Conservation (phyloP, 2,797 vertebrate genomes). For the Acipenser oxyrinchus region DNA sequence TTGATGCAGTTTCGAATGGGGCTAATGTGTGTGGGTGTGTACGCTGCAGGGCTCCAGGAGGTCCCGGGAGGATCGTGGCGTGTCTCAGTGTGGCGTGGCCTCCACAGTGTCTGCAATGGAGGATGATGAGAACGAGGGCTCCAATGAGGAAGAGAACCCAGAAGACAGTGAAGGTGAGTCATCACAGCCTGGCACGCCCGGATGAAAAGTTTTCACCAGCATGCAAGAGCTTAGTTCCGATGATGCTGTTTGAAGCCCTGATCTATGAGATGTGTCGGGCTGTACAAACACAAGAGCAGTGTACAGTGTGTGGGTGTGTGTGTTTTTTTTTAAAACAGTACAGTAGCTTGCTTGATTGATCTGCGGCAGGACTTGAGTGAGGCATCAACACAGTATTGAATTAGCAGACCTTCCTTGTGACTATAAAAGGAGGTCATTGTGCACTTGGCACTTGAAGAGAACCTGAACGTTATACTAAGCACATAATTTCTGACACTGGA, state of each 20-base stretch:
- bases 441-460: constrained; percentile 28
- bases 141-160: constrained; percentile 76
- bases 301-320: too few species aligned
- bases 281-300: too few species aligned
- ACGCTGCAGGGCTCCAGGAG: constrained; percentile 69
- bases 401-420: not conserved
- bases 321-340: not conserved
- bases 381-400: too few species aligned
- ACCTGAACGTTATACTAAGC: constrained; percentile 23
- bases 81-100: constrained; percentile 80
- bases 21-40: not conserved
- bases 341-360: too few species aligned
- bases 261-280: too few species aligned
- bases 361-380: too few species aligned
- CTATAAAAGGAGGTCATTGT: constrained; percentile 15
- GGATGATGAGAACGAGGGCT: constrained; percentile 81
- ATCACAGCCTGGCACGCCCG: not conserved
- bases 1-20: not conserved
- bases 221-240: not conserved
- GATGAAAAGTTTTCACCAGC: constrained; percentile 19
- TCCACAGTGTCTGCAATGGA: constrained; percentile 83
- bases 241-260: too few species aligned
- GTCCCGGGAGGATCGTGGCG: constrained; percentile 79
- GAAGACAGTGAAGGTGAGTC: constrained; percentile 92
- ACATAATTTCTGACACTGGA: constrained; percentile 1